Percentiles rank a stretch among this genome's conserved stretches.
Evolutionary conservation across 2,888 invertebrate genomes (phyloP).

Genomic region (Nemotelus nigrinus): DNA sequence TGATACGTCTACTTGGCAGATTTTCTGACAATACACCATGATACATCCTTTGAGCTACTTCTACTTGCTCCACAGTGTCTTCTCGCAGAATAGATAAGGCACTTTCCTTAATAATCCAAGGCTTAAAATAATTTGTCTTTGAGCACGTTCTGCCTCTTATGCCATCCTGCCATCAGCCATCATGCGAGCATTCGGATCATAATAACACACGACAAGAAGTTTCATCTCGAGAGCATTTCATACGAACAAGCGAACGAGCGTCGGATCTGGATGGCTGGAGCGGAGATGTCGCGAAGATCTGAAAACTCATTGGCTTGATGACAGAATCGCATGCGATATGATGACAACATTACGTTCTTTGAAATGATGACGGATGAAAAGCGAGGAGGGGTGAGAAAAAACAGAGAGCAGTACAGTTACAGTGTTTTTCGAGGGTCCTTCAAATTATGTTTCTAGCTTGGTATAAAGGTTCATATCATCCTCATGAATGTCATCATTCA

Average conservation of each 20-base stretch:
- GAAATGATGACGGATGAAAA: constrained; percentile 46
- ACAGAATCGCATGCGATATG: constrained; percentile 43
- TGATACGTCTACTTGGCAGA: constrained; percentile 42
- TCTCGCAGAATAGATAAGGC: constrained; percentile 38
- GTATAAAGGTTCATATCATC: constrained; percentile 16
- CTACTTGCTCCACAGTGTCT: constrained; percentile 15
- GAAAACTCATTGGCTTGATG: constrained; percentile 49
- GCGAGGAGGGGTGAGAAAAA: constrained; percentile 19
- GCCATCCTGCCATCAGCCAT: constrained; percentile 40
- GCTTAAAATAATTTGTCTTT: constrained; percentile 49
- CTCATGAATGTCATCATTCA: constrained; percentile 37
- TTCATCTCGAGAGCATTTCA: constrained; percentile 36
- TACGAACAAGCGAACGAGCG: not conserved
- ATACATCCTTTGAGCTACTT: constrained; percentile 41
- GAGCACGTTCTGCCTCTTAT: constrained; percentile 51
- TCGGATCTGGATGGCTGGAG: not conserved
- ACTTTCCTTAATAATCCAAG: constrained; percentile 48
- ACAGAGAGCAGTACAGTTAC: constrained; percentile 35
- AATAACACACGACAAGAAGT: constrained; percentile 42
- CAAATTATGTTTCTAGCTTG: constrained; percentile 38
- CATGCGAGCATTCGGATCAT: constrained; percentile 49
- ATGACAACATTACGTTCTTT: constrained; percentile 50
- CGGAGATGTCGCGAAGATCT: not conserved
- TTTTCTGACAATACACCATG: constrained; percentile 36
- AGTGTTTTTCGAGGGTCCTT: constrained; percentile 42